Conservation (phyloP, 2,888 invertebrate species). For the Acronicta aceris region DNA sequence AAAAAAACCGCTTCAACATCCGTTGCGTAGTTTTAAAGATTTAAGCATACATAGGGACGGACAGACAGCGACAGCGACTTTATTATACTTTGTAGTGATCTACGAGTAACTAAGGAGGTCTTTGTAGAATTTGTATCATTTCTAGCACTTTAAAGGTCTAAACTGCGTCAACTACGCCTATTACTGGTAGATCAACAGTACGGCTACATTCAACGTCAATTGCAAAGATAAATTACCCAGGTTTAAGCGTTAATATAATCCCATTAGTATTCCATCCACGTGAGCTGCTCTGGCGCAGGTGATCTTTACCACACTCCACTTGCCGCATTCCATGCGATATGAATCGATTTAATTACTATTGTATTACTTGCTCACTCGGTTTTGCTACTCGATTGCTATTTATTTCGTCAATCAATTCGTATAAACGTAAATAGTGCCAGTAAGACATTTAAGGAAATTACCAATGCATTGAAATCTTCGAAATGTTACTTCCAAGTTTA, state of each 20-base stretch:
- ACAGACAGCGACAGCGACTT: too few species aligned
- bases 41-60: too few species aligned
- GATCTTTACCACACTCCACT: constrained; percentile 73
- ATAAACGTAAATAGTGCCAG: constrained; percentile 30
- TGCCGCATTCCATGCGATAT: constrained; percentile 68
- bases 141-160: neutral
- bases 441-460: constrained; percentile 15
- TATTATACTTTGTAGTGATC: too few species aligned
- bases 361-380: constrained; percentile 53
- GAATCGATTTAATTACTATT: constrained; percentile 61
- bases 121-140: neutral
- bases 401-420: constrained; percentile 48
- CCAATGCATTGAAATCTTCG: neutral
- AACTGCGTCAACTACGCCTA: too few species aligned
- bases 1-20: too few species aligned
- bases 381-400: constrained; percentile 47
- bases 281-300: constrained; percentile 58
- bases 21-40: too few species aligned
- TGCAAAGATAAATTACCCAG: constrained; percentile 37
- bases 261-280: constrained; percentile 49
- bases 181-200: neutral
- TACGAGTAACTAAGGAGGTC: too few species aligned
- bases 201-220: constrained; percentile 16
- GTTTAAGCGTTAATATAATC: constrained; percentile 24
- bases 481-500: neutral